phyloP scores from a whole-genome alignment of 1,140 invertebrate species.

The Cydia strobilella region DNA sequence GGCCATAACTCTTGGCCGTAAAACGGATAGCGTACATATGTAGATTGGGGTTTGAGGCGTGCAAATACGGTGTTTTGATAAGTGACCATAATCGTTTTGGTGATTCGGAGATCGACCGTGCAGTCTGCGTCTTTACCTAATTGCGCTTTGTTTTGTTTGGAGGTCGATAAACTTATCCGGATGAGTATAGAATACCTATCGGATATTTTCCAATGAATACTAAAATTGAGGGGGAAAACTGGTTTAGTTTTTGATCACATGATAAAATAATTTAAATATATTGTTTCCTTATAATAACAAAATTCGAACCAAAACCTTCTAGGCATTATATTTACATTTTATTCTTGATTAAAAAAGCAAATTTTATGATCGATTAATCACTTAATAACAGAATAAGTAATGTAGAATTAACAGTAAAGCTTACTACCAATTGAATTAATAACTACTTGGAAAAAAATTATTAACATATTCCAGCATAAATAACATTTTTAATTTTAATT shows the following conservation, averaged over 20 bases:
- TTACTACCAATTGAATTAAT: too few relatives aligned
- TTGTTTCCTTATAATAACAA: too few relatives aligned
- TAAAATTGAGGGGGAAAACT: background rate
- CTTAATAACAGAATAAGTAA: too few relatives aligned
- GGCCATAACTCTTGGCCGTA: constrained; percentile 63
- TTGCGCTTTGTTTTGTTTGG: constrained; percentile 4
- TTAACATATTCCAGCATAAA: too few relatives aligned
- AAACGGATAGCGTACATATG: constrained; percentile 29
- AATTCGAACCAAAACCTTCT: background rate
- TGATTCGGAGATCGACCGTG: background rate
- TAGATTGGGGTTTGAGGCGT: constrained; percentile 26
- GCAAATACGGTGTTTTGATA: constrained; percentile 30
- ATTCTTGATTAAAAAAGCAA: too few relatives aligned
- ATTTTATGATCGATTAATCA: too few relatives aligned
- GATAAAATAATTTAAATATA: background rate
- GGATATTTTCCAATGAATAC: background rate
- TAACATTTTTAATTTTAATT: too few relatives aligned
- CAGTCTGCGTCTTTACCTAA: background rate
- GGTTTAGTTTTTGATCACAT: background rate
- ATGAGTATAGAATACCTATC: background rate
- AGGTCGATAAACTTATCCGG: background rate
- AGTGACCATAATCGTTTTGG: constrained; percentile 24
- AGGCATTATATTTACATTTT: background rate
- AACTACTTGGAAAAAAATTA: too few relatives aligned
- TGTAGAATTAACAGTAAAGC: too few relatives aligned